Percentiles rank a stretch among this genome's conserved stretches.
Evolutionary conservation across 2,888 invertebrate species (phyloP).

Genomic region (Caenorhabditis doughertyi): DNA sequence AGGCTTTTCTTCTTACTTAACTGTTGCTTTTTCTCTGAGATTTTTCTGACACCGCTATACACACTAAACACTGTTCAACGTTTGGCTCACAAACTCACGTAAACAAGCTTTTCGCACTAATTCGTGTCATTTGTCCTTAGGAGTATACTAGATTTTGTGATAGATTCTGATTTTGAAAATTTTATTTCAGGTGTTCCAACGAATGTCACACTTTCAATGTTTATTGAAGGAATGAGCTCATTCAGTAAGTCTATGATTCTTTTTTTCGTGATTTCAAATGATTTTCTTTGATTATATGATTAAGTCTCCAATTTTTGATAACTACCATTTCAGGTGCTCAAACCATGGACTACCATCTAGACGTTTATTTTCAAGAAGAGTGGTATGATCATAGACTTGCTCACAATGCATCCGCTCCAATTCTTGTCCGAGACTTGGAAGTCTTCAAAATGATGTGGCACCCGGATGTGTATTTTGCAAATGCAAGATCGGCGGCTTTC

Average conservation of each 20-base stretch:
- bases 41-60: conserved; percentile 59
- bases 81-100: conserved; percentile 62
- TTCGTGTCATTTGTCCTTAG: conserved; percentile 59
- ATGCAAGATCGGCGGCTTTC: conserved; percentile 78
- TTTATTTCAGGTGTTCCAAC: conserved; percentile 78
- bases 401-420: conserved; percentile 79
- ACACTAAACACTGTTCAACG: conserved; percentile 60
- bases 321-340: conserved; percentile 72
- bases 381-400: conserved; percentile 79
- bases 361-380: conserved; percentile 82
- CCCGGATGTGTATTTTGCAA: conserved; percentile 80
- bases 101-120: conserved; percentile 55
- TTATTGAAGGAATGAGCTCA: conserved; percentile 82
- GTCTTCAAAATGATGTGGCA: conserved; percentile 80
- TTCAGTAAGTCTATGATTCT: conserved; percentile 69
- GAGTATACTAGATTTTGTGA: conserved; percentile 35
- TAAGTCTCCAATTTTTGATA: background rate
- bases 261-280: background rate
- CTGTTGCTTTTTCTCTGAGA: conserved; percentile 56
- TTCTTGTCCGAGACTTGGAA: conserved; percentile 79
- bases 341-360: conserved; percentile 82
- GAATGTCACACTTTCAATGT: conserved; percentile 82
- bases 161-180: conserved; percentile 1
- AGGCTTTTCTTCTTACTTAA: conserved; percentile 55
- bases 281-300: background rate